Evolutionary conservation across 1,140 invertebrate species (phyloP), one percentile per base, ranked within the genome.

Genomic region (Globodera rostochiensis): DNA sequence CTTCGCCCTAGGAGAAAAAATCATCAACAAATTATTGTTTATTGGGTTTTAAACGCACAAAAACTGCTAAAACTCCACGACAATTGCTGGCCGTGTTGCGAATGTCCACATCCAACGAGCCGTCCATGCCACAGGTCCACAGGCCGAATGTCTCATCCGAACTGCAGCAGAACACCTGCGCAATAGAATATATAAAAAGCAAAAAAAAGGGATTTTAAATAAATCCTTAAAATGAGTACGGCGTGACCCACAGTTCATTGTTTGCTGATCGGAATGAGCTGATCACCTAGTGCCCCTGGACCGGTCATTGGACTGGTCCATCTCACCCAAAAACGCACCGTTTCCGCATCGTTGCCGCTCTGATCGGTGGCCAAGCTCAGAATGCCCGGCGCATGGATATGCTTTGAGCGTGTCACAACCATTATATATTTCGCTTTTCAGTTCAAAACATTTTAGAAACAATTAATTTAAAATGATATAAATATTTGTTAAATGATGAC

Each of bases 91-190:
- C 45, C 47, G 76, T 78, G 46, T 70, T 70, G 25, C 76, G 66
- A 15, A 78, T 67, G 46, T 78, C 76, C 57, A 78, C 76, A 21
- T 78, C 46, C 19, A 78, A 9, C 66, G 64, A 4, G 13, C 76
- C 76, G 7, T 49, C 45, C 25, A n/a, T 49, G 70, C 4, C 66
- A n/a, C 76, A 78, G 3, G 76, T 78, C 76, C 76, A 78, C 1
- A 70, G 4, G 6, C 76, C 76, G n/a, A 78, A 70, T 21, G 76
- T 78, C 8, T 78, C 76, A 67, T 78, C 76, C 19, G 76, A 78
- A 64, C 76, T 78, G 60, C 76, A 78, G 57, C 76, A 78, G 46
- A 64, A 78, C 13, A 69, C 25, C 76, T 78, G 21, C 7, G 67
- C 36, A 36, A 36, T 36, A 36, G 36, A 3, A 3, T 36, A 36